Percentiles rank a stretch among this genome's conserved stretches.
These are phyloP conservation scores for Zelleria hepariella DNA, from an alignment of 2,888 invertebrate species.

Conservation along the genomic window DNA sequence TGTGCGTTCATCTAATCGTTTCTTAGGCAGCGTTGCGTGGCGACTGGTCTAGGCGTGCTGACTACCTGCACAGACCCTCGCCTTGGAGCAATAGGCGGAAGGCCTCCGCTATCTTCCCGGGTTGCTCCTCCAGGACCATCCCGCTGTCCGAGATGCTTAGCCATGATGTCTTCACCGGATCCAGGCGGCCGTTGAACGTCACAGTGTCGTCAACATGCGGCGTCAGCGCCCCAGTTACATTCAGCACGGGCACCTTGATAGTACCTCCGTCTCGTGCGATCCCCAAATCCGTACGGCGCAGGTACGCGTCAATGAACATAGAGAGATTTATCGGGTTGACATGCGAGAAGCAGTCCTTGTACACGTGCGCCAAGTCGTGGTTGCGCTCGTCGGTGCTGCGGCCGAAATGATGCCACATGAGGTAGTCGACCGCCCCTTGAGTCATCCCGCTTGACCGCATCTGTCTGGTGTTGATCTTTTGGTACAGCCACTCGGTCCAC, in stretches of 20 bases:
- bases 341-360: constrained; percentile 93
- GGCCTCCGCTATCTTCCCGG: constrained; percentile 96
- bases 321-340: constrained; percentile 96
- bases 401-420: constrained; percentile 99
- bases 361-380: constrained; percentile 94
- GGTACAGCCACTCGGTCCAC: constrained; percentile 99
- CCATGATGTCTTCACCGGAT: constrained; percentile 97
- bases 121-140: constrained; percentile 98
- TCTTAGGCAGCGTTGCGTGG: constrained; percentile 31
- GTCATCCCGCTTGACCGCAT: constrained; percentile 92
- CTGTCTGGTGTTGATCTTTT: constrained; percentile 94
- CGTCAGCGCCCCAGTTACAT: constrained; percentile 93
- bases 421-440: constrained; percentile 92
- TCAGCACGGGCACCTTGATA: constrained; percentile 88
- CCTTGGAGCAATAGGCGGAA: constrained; percentile 98
- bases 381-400: constrained; percentile 89
- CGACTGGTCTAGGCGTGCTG: constrained; percentile 29
- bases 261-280: constrained; percentile 77
- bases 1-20: constrained; percentile 53
- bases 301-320: constrained; percentile 94
- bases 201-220: constrained; percentile 98
- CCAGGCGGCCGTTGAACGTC: constrained; percentile 94
- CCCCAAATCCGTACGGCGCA: constrained; percentile 90
- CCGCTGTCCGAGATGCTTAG: constrained; percentile 99
- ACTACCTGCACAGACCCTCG: constrained; percentile 92